Base-by-base conservation (phyloP, 1,140 invertebrate genomes). In the Drosophila burlai region DNA sequence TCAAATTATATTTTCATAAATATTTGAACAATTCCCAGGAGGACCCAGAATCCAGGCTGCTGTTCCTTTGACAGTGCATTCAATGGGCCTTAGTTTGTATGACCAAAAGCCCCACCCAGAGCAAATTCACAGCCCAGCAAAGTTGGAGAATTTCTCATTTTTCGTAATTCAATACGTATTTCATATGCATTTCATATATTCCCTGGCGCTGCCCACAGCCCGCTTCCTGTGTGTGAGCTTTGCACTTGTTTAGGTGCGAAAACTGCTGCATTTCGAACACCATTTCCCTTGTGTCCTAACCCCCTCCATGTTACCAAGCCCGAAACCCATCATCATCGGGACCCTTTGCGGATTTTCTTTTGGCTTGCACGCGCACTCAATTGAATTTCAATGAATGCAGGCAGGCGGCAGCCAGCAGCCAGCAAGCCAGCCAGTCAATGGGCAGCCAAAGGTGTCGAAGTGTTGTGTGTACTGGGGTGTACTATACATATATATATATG, bases 1-100 rank as follows among this genome's bases (percentile, higher is more conserved):
- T n/a, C n/a, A n/a, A n/a, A n/a, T n/a, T 84, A 89, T 84, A 89
- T 89, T 89, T 89, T 90, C 84, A 90, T 89, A 89, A 89, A 89
- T 89, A 90, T 89, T 90, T 89, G 73, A 81, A 81, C 67, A 77
- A 67, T 75, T 68, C 68, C 76, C 62, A 49, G 16, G 6, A 59
- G 54, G 45, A 58, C 29, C 55, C 45, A 58, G 55, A 18, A 54
- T 61, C 73, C 38, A 57, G 57, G 64, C 66, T 57, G 59, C 71
- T 89, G 84, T 69, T 85, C 78, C 85, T 78, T 89, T 89, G 50
- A 38, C 74, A 90, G 85, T 81, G 68, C 75, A 67, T 75, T 69
- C 36, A 77, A 54, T 52, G 47, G 38, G 62, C 76, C 80, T 76
- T 49, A 69, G 55, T 43, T 59, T 57, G 57, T 43, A 31, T 46